Percentiles rank a stretch among this genome's conserved stretches.
These are phyloP conservation scores for Bufotes viridis DNA, from an alignment of 2,797 vertebrate species.

Conservation along the genomic window DNA sequence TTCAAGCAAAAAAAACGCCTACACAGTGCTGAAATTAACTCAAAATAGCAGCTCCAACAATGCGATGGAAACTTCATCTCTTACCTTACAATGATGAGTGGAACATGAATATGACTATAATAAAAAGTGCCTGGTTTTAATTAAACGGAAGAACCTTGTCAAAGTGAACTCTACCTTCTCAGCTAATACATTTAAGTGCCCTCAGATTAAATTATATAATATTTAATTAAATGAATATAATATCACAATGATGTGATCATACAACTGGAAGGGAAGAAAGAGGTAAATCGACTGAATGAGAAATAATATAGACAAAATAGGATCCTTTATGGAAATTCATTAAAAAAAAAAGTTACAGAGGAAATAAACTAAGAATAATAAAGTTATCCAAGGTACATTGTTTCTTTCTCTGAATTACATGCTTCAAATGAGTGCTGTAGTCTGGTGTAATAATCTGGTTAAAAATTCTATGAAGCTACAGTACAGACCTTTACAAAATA, in stretches of 20 bases:
- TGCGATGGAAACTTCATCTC: conserved; percentile 53
- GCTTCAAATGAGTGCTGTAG: conserved; percentile 6
- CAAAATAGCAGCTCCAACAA: conserved; percentile 42
- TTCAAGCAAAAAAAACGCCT: conserved; percentile 37
- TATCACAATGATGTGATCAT: conserved; percentile 23
- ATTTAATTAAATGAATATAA: conserved; percentile 42
- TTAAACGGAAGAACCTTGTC: conserved; percentile 48
- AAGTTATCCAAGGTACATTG: conserved; percentile 11
- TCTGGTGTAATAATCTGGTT: conserved; percentile 14
- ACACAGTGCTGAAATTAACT: conserved; percentile 50
- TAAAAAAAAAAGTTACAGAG: neutral
- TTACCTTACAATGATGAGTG: conserved; percentile 32
- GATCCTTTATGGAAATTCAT: conserved; percentile 28
- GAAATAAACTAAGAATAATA: conserved; percentile 41
- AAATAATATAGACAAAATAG: conserved; percentile 9
- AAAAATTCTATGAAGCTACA: conserved; percentile 1
- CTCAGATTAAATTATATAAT: conserved; percentile 43
- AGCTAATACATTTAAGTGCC: conserved; percentile 41
- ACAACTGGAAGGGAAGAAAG: conserved; percentile 15
- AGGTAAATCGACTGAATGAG: conserved; percentile 13
- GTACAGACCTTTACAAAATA: neutral
- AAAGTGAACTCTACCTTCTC: conserved; percentile 38
- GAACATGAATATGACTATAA: conserved; percentile 36
- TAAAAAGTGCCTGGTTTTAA: conserved; percentile 50
- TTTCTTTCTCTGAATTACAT: conserved; percentile 26